A percentile compares a stretch with the other conserved stretches of the same genome.
These are phyloP conservation scores for Gallinago paraguaiae DNA, from an alignment of 2,113 vertebrate genomes.

Conservation along the genomic window DNA sequence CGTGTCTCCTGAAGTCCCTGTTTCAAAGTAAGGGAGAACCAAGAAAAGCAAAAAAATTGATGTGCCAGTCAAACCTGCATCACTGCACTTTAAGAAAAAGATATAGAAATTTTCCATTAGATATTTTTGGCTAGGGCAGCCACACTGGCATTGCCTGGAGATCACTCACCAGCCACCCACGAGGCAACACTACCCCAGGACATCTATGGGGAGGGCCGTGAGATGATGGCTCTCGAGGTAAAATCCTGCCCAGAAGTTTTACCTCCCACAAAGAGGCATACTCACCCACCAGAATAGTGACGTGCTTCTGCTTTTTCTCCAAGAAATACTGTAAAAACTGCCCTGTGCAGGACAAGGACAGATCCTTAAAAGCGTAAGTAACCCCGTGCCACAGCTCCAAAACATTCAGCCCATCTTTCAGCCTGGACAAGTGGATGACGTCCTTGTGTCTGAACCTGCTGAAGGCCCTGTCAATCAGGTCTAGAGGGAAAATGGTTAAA, in stretches of 20 bases:
- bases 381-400: slow-evolving; percentile 92
- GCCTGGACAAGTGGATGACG: slow-evolving; percentile 70
- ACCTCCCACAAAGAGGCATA: neutral
- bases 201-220: neutral
- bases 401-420: slow-evolving; percentile 80
- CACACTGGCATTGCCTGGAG: neutral
- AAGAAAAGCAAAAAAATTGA: neutral
- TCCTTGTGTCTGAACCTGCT: slow-evolving; percentile 82
- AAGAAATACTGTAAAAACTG: slow-evolving; percentile 89
- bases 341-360: slow-evolving; percentile 87
- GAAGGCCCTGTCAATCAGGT: slow-evolving; percentile 80
- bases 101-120: neutral
- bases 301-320: slow-evolving; percentile 72
- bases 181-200: neutral
- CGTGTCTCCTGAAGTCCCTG: slow-evolving; percentile 94
- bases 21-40: neutral
- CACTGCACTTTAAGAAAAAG: neutral
- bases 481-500: slow-evolving; percentile 58
- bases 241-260: neutral
- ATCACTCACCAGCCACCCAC: neutral
- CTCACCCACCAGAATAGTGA: slow-evolving; percentile 89
- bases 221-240: neutral
- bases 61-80: accelerated
- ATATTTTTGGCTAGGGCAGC: neutral
- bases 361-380: slow-evolving; percentile 90